Evolutionary conservation across 2,888 invertebrate genomes (phyloP), one percentile per base, ranked within the genome.

Genomic region (Carcina quercana): DNA sequence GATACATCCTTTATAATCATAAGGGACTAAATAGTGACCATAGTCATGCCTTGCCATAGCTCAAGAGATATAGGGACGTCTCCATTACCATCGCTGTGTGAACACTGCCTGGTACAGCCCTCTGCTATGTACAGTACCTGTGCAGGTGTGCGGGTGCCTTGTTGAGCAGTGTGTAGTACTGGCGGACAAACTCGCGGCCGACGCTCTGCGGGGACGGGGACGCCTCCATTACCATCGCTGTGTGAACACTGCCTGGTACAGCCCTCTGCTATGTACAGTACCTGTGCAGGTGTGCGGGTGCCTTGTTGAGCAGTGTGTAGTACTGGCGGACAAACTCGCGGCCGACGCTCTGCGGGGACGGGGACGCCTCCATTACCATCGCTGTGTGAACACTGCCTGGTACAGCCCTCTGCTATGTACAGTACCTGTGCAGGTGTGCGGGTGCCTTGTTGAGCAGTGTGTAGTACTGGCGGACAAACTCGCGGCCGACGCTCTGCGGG

Each of bases 281-380:
- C 94, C 97, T 92, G 83, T 97, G 97, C 58, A 97, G 89, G 80
- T 96, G 94, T 58, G 92, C 89, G 20, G 98, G 97, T 45, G 96
- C 95, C 86, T 96, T 93, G 85, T 97, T 96, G 60, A 98, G 89
- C 79, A 98, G 88, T 43, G 98, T 98, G 86, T 98, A 98, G 85
- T 98, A 98, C 87, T 98, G 98, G 80, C 97, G 94, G 73, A 98
- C 98, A 87, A 98, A 98, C 86, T 98, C 98, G 68, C 97, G 93
- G 80, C 97, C 98, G 84, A 98, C 97, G 86, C 92, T 93, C 86
- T 96, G 95, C 76, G 96, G 95, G 75, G 94, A 93, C 85, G 95
- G 95, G 64, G 94, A 90, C 86, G 91, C 93, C 91, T 96, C 96
- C 95, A 96, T 96, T 91, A 96, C 96, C 96, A 96, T 96, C 87